Percentiles rank a stretch among this genome's conserved stretches.
phyloP scores from a whole-genome alignment of 2,888 invertebrate species.

The Phengaris alcon region DNA sequence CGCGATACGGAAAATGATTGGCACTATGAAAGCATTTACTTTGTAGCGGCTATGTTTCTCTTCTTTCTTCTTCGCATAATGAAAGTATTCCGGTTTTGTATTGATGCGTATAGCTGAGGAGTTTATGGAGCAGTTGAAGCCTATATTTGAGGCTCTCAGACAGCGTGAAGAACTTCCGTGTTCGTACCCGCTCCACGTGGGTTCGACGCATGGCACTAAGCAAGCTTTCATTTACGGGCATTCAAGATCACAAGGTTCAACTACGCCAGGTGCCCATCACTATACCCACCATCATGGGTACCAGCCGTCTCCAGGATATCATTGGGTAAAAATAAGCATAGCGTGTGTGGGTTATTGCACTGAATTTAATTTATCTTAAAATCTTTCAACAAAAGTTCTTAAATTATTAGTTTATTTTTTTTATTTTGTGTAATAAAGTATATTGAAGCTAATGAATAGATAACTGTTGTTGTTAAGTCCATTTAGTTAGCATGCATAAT shows the following conservation, averaged over 20 bases:
- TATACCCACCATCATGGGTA: conserved; percentile 83
- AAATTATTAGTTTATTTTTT: conserved; percentile 50
- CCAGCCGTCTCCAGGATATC: conserved; percentile 85
- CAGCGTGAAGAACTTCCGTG: conserved; percentile 94
- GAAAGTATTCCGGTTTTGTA: conserved; percentile 69
- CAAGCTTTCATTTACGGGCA: conserved; percentile 81
- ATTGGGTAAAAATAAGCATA: conserved; percentile 83
- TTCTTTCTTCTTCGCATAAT: conserved; percentile 54
- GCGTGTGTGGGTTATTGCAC: conserved; percentile 31
- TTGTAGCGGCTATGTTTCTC: conserved; percentile 49
- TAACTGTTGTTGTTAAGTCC: conserved; percentile 43
- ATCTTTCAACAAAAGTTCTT: conserved; percentile 50
- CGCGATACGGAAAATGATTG: conserved; percentile 70
- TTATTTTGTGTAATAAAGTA: conserved; percentile 56
- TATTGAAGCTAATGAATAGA: conserved; percentile 30
- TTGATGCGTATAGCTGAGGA: conserved; percentile 88
- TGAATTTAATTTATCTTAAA: conserved; percentile 40
- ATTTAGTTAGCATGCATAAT: conserved; percentile 59
- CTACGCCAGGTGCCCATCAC: conserved; percentile 82
- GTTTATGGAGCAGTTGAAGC: conserved; percentile 96
- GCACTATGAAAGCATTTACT: conserved; percentile 71
- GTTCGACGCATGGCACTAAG: conserved; percentile 82
- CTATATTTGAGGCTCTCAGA: conserved; percentile 95
- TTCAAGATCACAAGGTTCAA: conserved; percentile 81
- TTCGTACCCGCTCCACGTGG: conserved; percentile 94